Evolutionary conservation across 2,113 vertebrate genomes (phyloP), one percentile per base, ranked within the genome.

Genomic region (Cyprinodon tularosa): DNA sequence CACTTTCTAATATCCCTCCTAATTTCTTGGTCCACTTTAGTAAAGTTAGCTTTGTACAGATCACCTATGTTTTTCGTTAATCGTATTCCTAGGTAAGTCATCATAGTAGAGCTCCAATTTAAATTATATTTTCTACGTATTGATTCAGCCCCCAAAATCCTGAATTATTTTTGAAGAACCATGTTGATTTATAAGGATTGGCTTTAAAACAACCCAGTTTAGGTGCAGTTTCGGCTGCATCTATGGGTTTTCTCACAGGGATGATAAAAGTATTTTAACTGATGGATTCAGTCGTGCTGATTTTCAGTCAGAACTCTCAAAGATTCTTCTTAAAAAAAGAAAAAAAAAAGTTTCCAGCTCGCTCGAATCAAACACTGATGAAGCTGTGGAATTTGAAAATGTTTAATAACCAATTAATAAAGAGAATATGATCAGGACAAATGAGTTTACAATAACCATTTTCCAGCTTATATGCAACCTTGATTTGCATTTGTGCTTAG

Each of bases 321-420:
- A 5, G 12, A 20, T 5, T 17, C 17, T 17, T 57, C 50, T 50
- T 3, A 2, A 50, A 6, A 50, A 50, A 12, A 14, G 48, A 50
- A 15, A 8, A 17, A 15, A 14, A 3, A 15, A 37, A 62, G 14
- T 57, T 57, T n/a, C 17, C n/a, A 12, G 38, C 9, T 42, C 3
- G 40, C 10, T n/a, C 40, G 45, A 67, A 67, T 13, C n/a, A 67
- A 11, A 0, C 15, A 47, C 22, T 71, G 37, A 62, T 29, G n/a
- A n/a, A 57, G 17, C 15, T 53, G 20, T 73, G 22, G 59, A 72
- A 61, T 61, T 59, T 72, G 68, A 76, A 75, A n/a, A 81, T 1
- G 38, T 91, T 89, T 90, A 92, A 89, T 91, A 85, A 88, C 76
- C 65, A 80, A 39, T 57, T 78, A 84, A 73, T 73, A 62, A 29